Conservation (phyloP, 1,140 invertebrate genomes). For the Globodera rostochiensis region DNA sequence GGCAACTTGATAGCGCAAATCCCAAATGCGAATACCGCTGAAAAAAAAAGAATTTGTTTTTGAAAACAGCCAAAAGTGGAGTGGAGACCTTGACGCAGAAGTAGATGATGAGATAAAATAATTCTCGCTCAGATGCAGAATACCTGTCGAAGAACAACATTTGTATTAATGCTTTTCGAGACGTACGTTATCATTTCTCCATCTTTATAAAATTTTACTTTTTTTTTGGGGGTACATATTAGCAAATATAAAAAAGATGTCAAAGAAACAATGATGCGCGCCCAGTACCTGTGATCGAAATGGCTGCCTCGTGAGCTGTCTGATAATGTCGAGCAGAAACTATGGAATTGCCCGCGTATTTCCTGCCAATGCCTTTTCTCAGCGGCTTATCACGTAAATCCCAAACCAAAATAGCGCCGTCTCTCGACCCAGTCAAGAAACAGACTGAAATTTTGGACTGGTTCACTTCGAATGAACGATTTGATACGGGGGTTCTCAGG, state of each 20-base stretch:
- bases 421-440: constrained; percentile 38
- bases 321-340: constrained; percentile 4
- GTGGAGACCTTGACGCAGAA: constrained; percentile 24
- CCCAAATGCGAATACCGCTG: constrained; percentile 44
- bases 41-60: constrained; percentile 2
- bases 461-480: background rate
- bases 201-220: too few relatives aligned
- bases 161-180: too few relatives aligned
- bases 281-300: constrained; percentile 9
- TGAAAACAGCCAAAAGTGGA: background rate
- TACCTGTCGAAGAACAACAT: constrained; percentile 8
- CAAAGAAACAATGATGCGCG: too few relatives aligned
- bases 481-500: constrained; percentile 27
- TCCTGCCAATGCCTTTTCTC: background rate
- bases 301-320: background rate
- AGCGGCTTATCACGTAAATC: constrained; percentile 23
- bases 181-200: too few relatives aligned
- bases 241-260: too few relatives aligned
- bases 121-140: constrained; percentile 35
- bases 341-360: background rate
- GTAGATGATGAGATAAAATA: constrained; percentile 39
- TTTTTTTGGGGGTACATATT: too few relatives aligned
- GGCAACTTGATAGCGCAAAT: constrained; percentile 38
- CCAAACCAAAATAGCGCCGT: constrained; percentile 38
- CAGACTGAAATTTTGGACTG: constrained; percentile 30